Base-by-base conservation (phyloP, 2,888 invertebrate species). In the Euzophera pinguis region DNA sequence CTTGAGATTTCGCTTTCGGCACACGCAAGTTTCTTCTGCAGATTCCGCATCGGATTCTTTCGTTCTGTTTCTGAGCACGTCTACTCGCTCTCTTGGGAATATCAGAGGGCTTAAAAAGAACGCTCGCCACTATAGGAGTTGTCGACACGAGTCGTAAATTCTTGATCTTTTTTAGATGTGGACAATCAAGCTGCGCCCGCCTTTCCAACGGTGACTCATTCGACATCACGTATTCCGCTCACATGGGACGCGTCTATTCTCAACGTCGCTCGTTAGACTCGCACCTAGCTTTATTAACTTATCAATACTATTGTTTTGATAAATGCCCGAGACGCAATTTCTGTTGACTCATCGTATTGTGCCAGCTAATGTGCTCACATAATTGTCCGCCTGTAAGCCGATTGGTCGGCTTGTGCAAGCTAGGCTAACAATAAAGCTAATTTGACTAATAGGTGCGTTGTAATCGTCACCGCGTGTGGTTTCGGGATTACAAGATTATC, bases 241-340 rank as follows among this genome's bases (percentile, higher is more conserved):
- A 71, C 72, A 65, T 63, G 70, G 66, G 72, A 67, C 78, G 73
- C 75, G 76, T 77, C 81, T 82, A 79, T 80, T 77, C 81, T 73
- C 73, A 66, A 73, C 76, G 63, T 81, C 84, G 81, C 84, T 87
- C 85, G 86, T 86, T 84, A 84, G 80, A 70, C 73, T 78, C 79
- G 78, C 83, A 75, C 81, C 78, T 81, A 67, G 76, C 78, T 86
- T 83, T 86, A 90, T 90, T 85, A 90, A 89, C 86, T 89, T 90
- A 90, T 90, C 89, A 87, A 85, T 84, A 87, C 88, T 83, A 90
- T 90, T 90, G 90, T 90, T 89, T 90, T 88, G 86, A 89, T 90
- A 87, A 84, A 88, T 84, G 84, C 81, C 72, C 70, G 71, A 69
- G 73, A 69, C 74, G 82, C 81, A 81, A 84, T 86, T 85, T 86